Evolutionary conservation across 2,113 vertebrate species (phyloP).

Genomic region (Papio anubis): DNA sequence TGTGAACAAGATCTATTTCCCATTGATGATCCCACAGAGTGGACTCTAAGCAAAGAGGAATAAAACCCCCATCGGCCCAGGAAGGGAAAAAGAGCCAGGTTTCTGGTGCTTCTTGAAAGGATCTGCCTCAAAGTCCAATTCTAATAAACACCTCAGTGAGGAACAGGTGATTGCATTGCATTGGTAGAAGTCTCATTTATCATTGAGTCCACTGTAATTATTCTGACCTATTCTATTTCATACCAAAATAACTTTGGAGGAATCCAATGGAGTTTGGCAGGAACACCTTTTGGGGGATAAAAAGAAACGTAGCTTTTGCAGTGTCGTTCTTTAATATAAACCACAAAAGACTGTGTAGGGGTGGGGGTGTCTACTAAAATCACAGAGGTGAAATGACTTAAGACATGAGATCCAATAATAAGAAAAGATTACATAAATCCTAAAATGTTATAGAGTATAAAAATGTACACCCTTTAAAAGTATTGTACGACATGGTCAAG

Average conservation of each 20-base stretch:
- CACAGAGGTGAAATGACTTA: slow-evolving; percentile 42
- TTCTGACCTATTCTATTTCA: slow-evolving; percentile 25
- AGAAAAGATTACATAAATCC: neutral
- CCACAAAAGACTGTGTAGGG: neutral
- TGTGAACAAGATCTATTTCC: neutral
- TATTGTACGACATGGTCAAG: neutral
- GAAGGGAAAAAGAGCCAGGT: neutral
- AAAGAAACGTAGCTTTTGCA: neutral
- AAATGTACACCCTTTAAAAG: neutral
- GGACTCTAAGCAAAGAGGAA: neutral
- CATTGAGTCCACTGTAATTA: neutral
- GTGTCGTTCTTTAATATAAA: slow-evolving; percentile 41
- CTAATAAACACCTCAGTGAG: neutral
- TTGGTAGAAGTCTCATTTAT: neutral
- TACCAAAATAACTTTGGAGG: slow-evolving; percentile 34
- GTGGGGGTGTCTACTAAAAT: neutral
- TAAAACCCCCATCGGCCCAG: neutral
- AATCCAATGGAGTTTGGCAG: slow-evolving; percentile 18
- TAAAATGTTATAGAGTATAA: neutral
- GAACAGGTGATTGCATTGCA: neutral
- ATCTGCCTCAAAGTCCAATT: neutral
- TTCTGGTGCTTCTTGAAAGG: slow-evolving; percentile 10
- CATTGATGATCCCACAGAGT: neutral
- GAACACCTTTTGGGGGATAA: neutral
- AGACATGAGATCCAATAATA: neutral